phyloP scores from a whole-genome alignment of 2,888 invertebrate species.

The Heliconius aoede region DNA sequence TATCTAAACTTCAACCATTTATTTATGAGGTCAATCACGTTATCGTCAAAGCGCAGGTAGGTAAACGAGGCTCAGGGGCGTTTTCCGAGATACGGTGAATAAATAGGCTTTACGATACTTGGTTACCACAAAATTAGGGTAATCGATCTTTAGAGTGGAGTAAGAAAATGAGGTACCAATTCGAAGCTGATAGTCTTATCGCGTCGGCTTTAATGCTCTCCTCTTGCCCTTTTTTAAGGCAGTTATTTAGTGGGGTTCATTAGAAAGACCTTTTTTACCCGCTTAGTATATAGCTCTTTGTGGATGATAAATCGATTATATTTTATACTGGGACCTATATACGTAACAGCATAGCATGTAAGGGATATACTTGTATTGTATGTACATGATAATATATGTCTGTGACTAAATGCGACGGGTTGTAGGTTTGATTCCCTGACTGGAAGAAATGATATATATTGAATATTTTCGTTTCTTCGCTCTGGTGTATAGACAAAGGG shows the following conservation, averaged over 20 bases:
- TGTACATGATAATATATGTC: too few relatives aligned
- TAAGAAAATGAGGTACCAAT: slow-evolving; percentile 51
- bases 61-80: slow-evolving; percentile 50
- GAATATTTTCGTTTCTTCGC: neutral
- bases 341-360: too few relatives aligned
- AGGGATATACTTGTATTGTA: neutral
- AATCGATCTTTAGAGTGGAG: slow-evolving; percentile 52
- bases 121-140: slow-evolving; percentile 53
- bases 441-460: neutral
- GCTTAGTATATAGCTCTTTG: slow-evolving; percentile 3
- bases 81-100: slow-evolving; percentile 48
- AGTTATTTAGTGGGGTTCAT: slow-evolving; percentile 32
- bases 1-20: slow-evolving; percentile 45
- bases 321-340: neutral
- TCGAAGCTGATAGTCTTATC: slow-evolving; percentile 50
- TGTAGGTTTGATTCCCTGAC: neutral
- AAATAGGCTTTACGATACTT: slow-evolving; percentile 50
- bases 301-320: slow-evolving; percentile 7
- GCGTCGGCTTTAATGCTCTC: slow-evolving; percentile 32
- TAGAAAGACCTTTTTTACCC: slow-evolving; percentile 27
- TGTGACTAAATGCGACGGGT: neutral
- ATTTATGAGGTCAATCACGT: slow-evolving; percentile 54
- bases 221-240: slow-evolving; percentile 31
- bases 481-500: neutral
- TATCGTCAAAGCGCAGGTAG: slow-evolving; percentile 52